Percentiles rank a stretch among this genome's conserved stretches.
phyloP scores from a whole-genome alignment of 2,888 invertebrate genomes.

The Diaphora mendica region DNA sequence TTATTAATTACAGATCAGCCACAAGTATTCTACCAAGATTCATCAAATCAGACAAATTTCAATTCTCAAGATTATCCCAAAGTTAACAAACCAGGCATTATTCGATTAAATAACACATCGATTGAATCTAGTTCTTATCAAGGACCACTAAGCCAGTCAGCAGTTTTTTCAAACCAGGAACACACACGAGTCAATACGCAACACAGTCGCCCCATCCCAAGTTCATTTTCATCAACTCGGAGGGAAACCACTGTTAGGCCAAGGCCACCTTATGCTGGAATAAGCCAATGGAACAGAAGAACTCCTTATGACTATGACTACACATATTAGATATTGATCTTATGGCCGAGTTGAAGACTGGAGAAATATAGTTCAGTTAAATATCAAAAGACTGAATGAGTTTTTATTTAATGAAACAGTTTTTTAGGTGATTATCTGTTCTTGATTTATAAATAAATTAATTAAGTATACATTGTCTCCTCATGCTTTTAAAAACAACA shows the following conservation, averaged over 20 bases:
- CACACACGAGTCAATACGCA: not conserved
- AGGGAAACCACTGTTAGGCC: not conserved
- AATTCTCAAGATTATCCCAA: not conserved
- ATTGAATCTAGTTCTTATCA: not conserved
- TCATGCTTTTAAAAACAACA: not conserved
- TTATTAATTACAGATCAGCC: not conserved
- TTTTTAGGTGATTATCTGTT: not conserved
- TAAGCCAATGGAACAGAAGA: not conserved
- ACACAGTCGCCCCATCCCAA: not conserved
- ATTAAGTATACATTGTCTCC: not conserved
- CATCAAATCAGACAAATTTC: not conserved
- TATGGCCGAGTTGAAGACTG: not conserved
- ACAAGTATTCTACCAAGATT: not conserved
- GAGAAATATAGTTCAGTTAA: not conserved
- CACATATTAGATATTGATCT: not conserved
- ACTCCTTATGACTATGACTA: not conserved
- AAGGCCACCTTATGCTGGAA: not conserved
- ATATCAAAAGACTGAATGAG: not conserved
- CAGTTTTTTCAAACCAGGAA: not conserved
- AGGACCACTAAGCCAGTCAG: not conserved
- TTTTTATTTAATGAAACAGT: not conserved
- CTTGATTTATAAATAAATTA: not conserved
- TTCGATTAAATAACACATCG: not conserved
- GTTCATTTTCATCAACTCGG: not conserved
- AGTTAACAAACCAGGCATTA: not conserved